These are phyloP conservation scores for Aphelinus atriplicis DNA, from an alignment of 1,140 invertebrate genomes.

Conservation along the genomic window DNA sequence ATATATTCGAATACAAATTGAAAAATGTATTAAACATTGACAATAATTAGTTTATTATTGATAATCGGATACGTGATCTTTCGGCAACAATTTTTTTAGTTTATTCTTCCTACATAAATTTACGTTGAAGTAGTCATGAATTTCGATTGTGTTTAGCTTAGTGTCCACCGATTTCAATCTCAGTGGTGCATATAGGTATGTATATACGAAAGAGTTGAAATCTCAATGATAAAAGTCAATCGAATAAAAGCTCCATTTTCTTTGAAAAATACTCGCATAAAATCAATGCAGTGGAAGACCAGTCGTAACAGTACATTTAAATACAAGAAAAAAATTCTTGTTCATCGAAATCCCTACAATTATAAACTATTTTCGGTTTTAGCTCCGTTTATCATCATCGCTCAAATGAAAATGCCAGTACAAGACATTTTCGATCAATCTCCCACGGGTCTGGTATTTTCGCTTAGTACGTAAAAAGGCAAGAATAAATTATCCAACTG, in stretches of 20 bases:
- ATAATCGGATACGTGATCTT: conserved; percentile 4
- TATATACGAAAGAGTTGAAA: conserved; percentile 17
- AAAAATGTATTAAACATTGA: conserved; percentile 26
- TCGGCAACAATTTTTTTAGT: background rate
- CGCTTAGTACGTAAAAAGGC: background rate
- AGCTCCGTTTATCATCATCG: conserved; percentile 4
- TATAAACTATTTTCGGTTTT: conserved; percentile 9
- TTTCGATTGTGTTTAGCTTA: conserved; percentile 12
- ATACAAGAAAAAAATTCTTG: conserved; percentile 29
- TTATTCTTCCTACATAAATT: conserved; percentile 14
- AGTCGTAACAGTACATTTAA: conserved; percentile 28
- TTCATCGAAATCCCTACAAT: conserved; percentile 18
- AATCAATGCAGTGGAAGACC: conserved; percentile 40
- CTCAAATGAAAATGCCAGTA: conserved; percentile 11
- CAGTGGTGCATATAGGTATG: background rate
- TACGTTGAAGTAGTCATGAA: conserved; percentile 20
- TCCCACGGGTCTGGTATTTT: conserved; percentile 7
- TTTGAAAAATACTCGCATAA: conserved; percentile 23
- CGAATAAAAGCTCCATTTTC: conserved; percentile 14
- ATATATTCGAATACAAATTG: background rate
- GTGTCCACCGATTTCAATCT: background rate
- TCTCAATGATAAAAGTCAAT: conserved; percentile 15
- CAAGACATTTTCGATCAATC: conserved; percentile 19
- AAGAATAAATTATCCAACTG: conserved; percentile 17
- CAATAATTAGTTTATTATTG: conserved; percentile 27